Evolutionary conservation across 2,888 invertebrate species (phyloP).

Genomic region (Andrena dorsata): DNA sequence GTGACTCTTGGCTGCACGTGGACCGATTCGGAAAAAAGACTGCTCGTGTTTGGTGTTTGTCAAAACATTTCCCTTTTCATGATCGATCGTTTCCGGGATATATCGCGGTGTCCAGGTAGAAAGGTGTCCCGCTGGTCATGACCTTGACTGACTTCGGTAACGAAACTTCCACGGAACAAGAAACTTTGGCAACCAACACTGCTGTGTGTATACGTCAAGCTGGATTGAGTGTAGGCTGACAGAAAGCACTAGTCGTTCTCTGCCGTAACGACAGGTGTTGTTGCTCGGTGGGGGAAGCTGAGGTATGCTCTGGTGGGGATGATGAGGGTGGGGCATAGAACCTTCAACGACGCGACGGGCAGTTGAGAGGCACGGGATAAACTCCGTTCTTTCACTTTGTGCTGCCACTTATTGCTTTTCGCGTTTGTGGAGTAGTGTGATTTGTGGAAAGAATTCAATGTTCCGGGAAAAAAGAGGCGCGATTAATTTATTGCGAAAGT

Average conservation of each 20-base stretch:
- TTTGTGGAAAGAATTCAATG: not conserved
- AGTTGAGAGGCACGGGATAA: slow-evolving; percentile 48
- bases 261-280: slow-evolving; percentile 70
- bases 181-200: slow-evolving; percentile 61
- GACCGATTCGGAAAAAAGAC: not conserved
- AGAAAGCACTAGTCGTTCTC: slow-evolving; percentile 66
- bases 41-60: not conserved
- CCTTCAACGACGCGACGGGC: slow-evolving; percentile 48
- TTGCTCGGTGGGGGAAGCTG: slow-evolving; percentile 51
- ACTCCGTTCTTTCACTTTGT: slow-evolving; percentile 33
- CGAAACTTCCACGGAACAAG: slow-evolving; percentile 55
- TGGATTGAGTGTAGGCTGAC: slow-evolving; percentile 55
- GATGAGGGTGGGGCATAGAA: slow-evolving; percentile 63
- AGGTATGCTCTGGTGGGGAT: slow-evolving; percentile 50
- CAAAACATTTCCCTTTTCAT: not conserved
- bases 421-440: not conserved
- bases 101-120: not conserved
- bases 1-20: not conserved
- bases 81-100: not conserved
- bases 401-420: slow-evolving; percentile 19
- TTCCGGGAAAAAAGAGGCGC: not conserved
- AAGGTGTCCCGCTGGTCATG: not conserved
- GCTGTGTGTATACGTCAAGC: slow-evolving; percentile 63
- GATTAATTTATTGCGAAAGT: not conserved
- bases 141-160: slow-evolving; percentile 26